These are phyloP conservation scores for Cataglyphis rosenhaueri DNA, from an alignment of 2,888 invertebrate species.

Conservation along the genomic window DNA sequence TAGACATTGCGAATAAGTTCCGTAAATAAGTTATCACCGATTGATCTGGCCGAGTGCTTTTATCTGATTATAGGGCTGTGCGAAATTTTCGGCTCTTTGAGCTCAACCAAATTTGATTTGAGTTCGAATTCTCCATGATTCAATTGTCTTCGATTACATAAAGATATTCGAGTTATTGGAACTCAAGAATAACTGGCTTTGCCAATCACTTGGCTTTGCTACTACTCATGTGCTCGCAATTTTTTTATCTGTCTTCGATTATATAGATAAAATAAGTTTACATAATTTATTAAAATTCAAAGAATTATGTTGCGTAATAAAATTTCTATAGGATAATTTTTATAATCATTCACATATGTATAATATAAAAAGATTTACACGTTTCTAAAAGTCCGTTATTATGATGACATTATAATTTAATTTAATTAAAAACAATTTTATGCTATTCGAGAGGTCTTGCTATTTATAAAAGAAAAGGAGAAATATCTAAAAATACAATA, in stretches of 20 bases:
- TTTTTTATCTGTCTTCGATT: neutral
- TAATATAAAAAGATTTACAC: neutral
- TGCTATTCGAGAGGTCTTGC: neutral
- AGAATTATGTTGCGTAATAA: too few relatives aligned
- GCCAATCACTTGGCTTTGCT: neutral
- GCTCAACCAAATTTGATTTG: neutral
- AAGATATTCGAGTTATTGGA: neutral
- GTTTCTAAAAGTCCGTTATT: neutral
- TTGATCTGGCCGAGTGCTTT: neutral
- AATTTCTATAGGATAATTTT: neutral
- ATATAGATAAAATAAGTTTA: neutral
- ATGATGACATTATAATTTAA: neutral
- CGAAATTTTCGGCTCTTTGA: neutral
- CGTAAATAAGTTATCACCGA: conserved; percentile 12
- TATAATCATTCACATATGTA: neutral
- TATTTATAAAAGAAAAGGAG: neutral
- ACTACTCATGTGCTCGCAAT: neutral
- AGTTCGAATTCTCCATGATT: neutral
- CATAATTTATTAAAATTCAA: neutral
- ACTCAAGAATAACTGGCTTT: neutral
- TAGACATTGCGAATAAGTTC: neutral
- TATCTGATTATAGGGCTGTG: neutral
- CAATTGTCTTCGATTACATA: neutral
- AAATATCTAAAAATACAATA: neutral
- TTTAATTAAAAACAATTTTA: neutral